Base-by-base conservation (phyloP, 2,797 vertebrate genomes). In the Catharus ustulatus region DNA sequence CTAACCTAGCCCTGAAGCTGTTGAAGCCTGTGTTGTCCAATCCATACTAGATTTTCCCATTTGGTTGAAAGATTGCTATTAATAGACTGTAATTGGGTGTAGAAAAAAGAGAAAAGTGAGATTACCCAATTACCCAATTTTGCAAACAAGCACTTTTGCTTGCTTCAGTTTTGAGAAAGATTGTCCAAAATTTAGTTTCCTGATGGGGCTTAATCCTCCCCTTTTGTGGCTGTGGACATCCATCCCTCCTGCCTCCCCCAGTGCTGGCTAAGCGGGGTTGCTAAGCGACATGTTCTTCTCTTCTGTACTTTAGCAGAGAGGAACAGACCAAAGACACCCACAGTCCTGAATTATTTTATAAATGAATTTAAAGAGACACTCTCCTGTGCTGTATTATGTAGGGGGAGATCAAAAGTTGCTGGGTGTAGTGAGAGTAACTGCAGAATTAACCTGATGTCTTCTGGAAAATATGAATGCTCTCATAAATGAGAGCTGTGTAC, bases 251-350 rank as follows among this genome's bases (percentile, higher is more conserved):
- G 4, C 73, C 77, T 64, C 66, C 89, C 74, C 54, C 84, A 48
- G 77, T 66, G 58, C 64, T 0, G 52, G 84, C 84, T 82, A 61
- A 73, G 74, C 4, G 1, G 61, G 84, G 97, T 97, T 97, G 97
- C 97, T 97, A 97, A 97, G 97, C 97, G 96, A 97, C 97, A 80
- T 97, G 94, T 95, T 97, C 91, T 94, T 95, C 95, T 96, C 95
- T 91, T 96, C 95, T 93, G 72, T 92, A 92, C 75, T 81, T 80
- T 80, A 76, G 84, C 84, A 93, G 85, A 95, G 96, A 97, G 94
- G 92, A 96, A 92, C 92, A 94, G 76, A 97, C 96, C 96, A 96
- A 95, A 97, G 95, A 95, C 95, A 95, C 97, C 95, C 89, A 95
- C 96, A 96, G 94, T 63, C 97, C 84, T 86, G 94, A 96, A 94